Evolutionary conservation across 2,113 vertebrate species (phyloP).

Genomic region (Osmerus eperlanus): DNA sequence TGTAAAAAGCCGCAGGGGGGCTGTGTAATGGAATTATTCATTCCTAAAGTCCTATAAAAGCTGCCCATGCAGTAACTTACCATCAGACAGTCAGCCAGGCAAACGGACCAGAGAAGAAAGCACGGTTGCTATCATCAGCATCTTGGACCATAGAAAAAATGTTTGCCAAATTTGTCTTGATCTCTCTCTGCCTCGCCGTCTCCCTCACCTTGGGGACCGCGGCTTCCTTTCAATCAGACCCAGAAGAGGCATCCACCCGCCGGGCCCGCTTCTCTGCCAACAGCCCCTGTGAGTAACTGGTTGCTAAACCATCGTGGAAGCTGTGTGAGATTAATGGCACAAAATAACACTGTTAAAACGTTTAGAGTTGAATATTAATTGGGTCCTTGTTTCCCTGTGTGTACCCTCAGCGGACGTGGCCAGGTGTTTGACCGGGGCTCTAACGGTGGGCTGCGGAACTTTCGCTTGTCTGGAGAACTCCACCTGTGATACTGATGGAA

Average conservation of each 20-base stretch:
- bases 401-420: slow-evolving; percentile 80
- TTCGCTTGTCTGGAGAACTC: slow-evolving; percentile 97
- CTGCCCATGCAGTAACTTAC: too few relatives aligned
- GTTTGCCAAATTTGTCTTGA: slow-evolving; percentile 42
- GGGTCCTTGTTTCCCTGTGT: background rate
- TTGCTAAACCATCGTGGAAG: background rate
- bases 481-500: slow-evolving; percentile 92
- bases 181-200: slow-evolving; percentile 21
- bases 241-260: slow-evolving; percentile 57
- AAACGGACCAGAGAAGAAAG: too few relatives aligned
- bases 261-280: slow-evolving; percentile 69
- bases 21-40: too few relatives aligned
- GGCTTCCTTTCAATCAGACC: slow-evolving; percentile 47
- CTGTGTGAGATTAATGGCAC: too few relatives aligned
- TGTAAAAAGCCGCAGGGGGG: too few relatives aligned
- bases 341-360: too few relatives aligned
- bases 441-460: slow-evolving; percentile 88
- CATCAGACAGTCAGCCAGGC: too few relatives aligned
- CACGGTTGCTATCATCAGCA: background rate
- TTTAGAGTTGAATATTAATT: too few relatives aligned
- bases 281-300: slow-evolving; percentile 67
- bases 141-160: slow-evolving; percentile 39
- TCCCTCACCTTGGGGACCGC: slow-evolving; percentile 46
- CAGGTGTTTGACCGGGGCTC: slow-evolving; percentile 83
- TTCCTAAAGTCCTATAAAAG: too few relatives aligned